Base-by-base conservation (phyloP, 1,140 invertebrate species). In the Amphibalanus amphitrite region DNA sequence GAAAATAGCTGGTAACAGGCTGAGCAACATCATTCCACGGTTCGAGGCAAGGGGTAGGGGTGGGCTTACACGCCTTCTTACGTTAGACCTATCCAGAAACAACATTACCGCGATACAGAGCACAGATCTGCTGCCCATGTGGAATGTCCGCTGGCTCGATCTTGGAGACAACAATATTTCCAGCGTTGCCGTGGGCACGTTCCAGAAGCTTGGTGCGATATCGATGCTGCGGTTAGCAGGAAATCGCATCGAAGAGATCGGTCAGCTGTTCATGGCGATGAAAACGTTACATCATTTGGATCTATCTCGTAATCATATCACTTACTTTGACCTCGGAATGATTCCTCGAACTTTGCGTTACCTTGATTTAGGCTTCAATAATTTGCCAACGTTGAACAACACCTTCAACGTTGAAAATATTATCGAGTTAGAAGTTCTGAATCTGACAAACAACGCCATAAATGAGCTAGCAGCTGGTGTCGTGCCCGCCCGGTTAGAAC, bases 381-480 rank as follows among this genome's bases (percentile, higher is more conserved):
- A 88, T 74, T 88, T 95, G 74, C 88, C 87, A 25, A 90, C 90
- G 78, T 86, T 95, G 15, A 86, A 86, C 6, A 90, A 90, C 0
- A 86, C 91, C 8, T 93, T 95, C 78, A 87, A 88, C 76, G 88
- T 89, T 78, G 86, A 94, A 85, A 85, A 86, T 67, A 82, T 95
- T 72, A 89, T 59, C 30, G 86, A 90, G 10, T 81, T 95, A 33
- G 90, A 91, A 81, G 91, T 92, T 74, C 82, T 95, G 28, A 93
- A 95, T 81, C 82, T 95, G 70, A 91, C 92, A n/a, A 83, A 89
- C 71, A 95, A 95, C 81, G 89, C 89, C 77, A 89, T 96, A 71
- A 86, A 89, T 75, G 84, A 85, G 77, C 88, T 95, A n/a, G 91
- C 95, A 77, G 95, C 95, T 78, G 90, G 90, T 69, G 86, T 93